Conservation (phyloP, 2,797 vertebrate species). For the Delichon dasypus region DNA sequence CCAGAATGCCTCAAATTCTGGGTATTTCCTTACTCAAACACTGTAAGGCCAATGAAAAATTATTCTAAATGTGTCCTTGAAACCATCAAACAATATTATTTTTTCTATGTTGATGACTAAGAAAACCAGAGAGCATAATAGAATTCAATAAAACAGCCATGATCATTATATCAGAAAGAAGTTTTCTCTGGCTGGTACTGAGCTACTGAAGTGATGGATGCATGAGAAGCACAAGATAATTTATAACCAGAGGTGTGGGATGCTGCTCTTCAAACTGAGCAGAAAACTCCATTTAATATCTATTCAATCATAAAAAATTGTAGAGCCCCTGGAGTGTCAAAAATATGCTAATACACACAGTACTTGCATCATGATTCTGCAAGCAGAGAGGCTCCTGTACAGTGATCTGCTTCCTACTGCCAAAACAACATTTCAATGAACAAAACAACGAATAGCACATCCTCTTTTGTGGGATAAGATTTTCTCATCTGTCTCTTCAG, state of each 20-base stretch:
- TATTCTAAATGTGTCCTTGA: background rate
- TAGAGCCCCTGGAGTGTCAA: background rate
- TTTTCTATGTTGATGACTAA: background rate
- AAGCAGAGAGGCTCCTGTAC: background rate
- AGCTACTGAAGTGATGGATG: background rate
- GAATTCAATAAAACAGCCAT: background rate
- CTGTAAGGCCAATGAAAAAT: background rate
- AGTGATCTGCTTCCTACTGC: background rate
- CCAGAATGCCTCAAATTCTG: background rate
- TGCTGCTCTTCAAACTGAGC: background rate
- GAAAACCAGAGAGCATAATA: background rate
- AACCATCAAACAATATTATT: background rate
- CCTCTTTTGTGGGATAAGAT: background rate
- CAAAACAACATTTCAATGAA: background rate
- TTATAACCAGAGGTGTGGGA: background rate
- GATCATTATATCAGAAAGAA: background rate
- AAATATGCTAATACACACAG: background rate
- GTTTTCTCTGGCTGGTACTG: background rate
- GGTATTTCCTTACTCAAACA: background rate
- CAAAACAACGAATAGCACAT: background rate
- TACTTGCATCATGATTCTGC: background rate
- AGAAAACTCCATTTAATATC: conserved; percentile 5
- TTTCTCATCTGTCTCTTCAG: background rate
- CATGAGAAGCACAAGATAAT: background rate
- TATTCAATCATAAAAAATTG: background rate